Evolutionary conservation across 2,797 vertebrate species (phyloP), one percentile per base, ranked within the genome.

Genomic region (Sebastiscus albofasciatus): DNA sequence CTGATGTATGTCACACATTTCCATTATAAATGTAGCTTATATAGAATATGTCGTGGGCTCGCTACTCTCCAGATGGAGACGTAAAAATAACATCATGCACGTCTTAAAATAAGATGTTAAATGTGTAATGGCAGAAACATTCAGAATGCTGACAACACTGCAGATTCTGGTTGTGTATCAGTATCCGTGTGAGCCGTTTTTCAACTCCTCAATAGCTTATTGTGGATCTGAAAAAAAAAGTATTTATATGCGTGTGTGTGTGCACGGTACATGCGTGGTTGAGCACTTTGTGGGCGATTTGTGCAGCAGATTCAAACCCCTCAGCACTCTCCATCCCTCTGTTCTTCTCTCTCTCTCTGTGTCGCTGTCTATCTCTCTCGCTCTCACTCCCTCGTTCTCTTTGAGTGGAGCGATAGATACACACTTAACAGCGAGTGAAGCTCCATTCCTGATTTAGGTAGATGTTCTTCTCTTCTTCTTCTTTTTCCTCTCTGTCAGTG

Each of bases 201-300:
- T 61, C 81, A 80, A 91, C 85, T 89, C 91, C 91, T 92, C 87
- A 72, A 78, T 67, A 90, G 90, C 89, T 90, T 79, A 86, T 91
- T 92, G 90, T 91, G 87, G 75, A 62, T 83, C 88, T 89, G 88
- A 76, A 92, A 92, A 24, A 59, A 27, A 89, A 84, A 93, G 87
- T 90, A 66, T 84, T 89, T 87, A 83, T 88, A 82, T 91, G 73
- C 83, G 88, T 86, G 88, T 82, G 89, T 82, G 90, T 81, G 90
- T 83, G 88, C 61, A 33, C 70, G 9, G 89, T 87, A 69, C 88
- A 91, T 92, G 92, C 89, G 90, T 93, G 93, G 93, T 92, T 86
- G 88, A 94, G 92, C 92, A 92, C 89, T 93, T 94, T 90, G 93
- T 94, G 93, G 93, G 94, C 93, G 92, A 94, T 89, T 84, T 89